Evolutionary conservation across 1,140 invertebrate species (phyloP), one percentile per base, ranked within the genome.

Genomic region (Ladona fulva): DNA sequence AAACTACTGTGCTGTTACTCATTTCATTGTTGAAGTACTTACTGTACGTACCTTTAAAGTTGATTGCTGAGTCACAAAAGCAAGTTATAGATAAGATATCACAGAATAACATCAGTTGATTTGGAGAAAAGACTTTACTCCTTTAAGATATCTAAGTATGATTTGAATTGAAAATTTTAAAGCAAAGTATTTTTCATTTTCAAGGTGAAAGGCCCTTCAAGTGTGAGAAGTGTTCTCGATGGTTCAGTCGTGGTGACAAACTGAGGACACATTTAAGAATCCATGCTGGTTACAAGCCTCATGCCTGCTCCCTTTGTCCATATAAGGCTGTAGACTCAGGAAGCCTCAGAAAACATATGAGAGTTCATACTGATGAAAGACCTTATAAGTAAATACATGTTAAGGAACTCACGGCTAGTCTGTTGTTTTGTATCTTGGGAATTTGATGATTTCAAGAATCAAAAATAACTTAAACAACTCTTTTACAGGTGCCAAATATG

Each of bases 401-500:
- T 24, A 74, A 75, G 37, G 19, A 16, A 8, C 29, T 37, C n/a
- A n/a, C n/a, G n/a, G n/a, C n/a, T n/a, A n/a, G n/a, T n/a, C n/a
- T 37, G 8, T 37, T 37, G 29, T 37, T 37, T 37, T n/a, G n/a
- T n/a, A n/a, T n/a, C n/a, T n/a, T n/a, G n/a, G n/a, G 29, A 37
- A 8, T 37, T 37, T 5, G 29, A 8, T 37, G 29, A 37, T 37
- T 5, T 5, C 1, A 37, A 37, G 1, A 37, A 73, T 78, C 12
- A 29, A 1, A 74, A 77, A 73, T 76, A 37, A 42, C 42, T 78
- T n/a, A n/a, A 42, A 29, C 44, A 52, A 19, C 73, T 75, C 16
- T 78, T 79, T 78, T 81, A 75, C 80, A 87, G 85, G 79, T 87
- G 87, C 76, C 86, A 87, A 80, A 81, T 87, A 0, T 88, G 87